Evolutionary conservation across 2,797 vertebrate genomes (phyloP).

Genomic region (Acridotheres tristis): DNA sequence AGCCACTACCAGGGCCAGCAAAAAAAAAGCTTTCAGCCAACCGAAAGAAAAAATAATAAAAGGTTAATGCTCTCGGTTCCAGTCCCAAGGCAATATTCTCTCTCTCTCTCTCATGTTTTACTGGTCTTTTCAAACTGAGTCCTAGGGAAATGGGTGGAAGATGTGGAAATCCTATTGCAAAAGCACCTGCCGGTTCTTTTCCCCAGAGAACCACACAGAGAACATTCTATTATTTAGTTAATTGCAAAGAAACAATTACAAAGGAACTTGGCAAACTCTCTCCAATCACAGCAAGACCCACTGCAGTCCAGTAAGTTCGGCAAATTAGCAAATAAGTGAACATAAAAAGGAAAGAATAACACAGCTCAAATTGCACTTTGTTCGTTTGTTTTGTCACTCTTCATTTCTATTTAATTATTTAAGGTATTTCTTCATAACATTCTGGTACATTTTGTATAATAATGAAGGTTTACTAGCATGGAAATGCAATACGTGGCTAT

Average conservation of each 20-base stretch:
- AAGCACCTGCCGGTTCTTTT: constrained; percentile 42
- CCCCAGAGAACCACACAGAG: constrained; percentile 28
- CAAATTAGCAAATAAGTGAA: constrained; percentile 60
- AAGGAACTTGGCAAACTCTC: constrained; percentile 54
- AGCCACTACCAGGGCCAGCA: not conserved
- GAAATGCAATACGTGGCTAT: not conserved
- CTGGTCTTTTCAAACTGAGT: not conserved
- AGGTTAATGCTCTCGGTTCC: not conserved
- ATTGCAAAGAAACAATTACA: constrained; percentile 67
- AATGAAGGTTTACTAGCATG: constrained; percentile 25
- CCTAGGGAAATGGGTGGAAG: constrained; percentile 57
- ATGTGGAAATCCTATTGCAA: constrained; percentile 59
- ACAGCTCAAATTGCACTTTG: constrained; percentile 34
- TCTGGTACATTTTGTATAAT: constrained; percentile 13
- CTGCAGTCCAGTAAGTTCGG: constrained; percentile 45
- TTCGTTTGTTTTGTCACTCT: constrained; percentile 39
- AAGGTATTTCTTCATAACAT: constrained; percentile 42
- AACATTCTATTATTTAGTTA: constrained; percentile 66
- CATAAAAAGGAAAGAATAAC: constrained; percentile 42
- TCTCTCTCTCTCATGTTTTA: not conserved
- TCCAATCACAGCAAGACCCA: constrained; percentile 49
- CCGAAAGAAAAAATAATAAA: not conserved
- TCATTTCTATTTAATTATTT: constrained; percentile 59
- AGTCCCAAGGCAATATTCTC: not conserved
- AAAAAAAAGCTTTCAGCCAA: not conserved